phyloP scores from a whole-genome alignment of 2,113 vertebrate species.

The Engraulis encrasicolus region DNA sequence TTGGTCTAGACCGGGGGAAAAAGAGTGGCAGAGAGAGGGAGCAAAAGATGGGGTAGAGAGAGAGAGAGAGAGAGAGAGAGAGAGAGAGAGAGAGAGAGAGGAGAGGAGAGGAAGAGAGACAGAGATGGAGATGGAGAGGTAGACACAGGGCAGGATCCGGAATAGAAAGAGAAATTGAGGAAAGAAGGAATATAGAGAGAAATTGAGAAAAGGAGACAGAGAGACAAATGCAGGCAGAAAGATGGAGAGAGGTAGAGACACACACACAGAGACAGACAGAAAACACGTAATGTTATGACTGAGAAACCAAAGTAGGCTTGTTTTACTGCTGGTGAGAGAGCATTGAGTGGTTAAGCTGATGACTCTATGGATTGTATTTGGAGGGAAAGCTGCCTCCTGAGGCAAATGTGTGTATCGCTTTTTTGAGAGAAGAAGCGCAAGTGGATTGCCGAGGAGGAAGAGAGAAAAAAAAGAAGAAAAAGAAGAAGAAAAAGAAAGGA shows the following conservation, averaged over 20 bases:
- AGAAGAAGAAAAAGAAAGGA: constrained; percentile 40
- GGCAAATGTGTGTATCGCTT: constrained; percentile 21
- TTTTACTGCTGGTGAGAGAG: constrained; percentile 26
- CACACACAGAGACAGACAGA: too few relatives aligned
- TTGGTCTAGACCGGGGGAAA: constrained; percentile 86
- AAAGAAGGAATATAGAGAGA: too few relatives aligned
- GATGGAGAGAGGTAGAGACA: too few relatives aligned
- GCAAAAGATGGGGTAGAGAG: too few relatives aligned
- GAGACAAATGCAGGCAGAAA: too few relatives aligned
- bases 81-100: too few relatives aligned
- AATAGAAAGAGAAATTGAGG: too few relatives aligned
- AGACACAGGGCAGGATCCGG: too few relatives aligned
- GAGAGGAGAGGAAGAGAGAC: too few relatives aligned
- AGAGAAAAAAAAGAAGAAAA: constrained; percentile 41
- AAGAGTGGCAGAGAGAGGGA: constrained; percentile 18
- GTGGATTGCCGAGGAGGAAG: constrained; percentile 34
- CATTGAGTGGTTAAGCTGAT: constrained; percentile 34
- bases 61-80: too few relatives aligned
- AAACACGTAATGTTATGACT: not conserved
- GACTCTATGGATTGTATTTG: constrained; percentile 32
- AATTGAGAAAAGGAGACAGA: too few relatives aligned
- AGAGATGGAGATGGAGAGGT: too few relatives aligned
- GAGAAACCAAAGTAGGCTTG: constrained; percentile 4
- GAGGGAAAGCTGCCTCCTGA: constrained; percentile 16
- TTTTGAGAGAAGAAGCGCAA: constrained; percentile 27